Percentiles rank a stretch among this genome's conserved stretches.
phyloP scores from a whole-genome alignment of 23 tunicate species.

The Clavelina lepadiformis region DNA sequence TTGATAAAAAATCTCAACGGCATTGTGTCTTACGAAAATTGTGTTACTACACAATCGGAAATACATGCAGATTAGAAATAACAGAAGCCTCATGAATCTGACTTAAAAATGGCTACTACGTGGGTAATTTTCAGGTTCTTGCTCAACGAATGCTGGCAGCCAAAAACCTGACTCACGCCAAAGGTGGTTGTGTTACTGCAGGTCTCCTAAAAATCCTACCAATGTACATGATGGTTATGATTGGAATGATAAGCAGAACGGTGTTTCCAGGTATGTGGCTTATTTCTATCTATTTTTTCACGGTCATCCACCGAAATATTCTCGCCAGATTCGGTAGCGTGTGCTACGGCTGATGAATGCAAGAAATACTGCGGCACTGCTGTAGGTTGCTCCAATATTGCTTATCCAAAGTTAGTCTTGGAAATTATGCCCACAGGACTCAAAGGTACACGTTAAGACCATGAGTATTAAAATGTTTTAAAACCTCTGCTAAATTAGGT shows the following conservation, averaged over 20 bases:
- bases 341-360: constrained; percentile 60
- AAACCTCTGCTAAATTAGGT: too few species aligned
- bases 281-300: too few species aligned
- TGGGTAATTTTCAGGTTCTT: constrained; percentile 77
- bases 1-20: too few species aligned
- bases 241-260: constrained; percentile 94
- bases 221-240: constrained; percentile 98
- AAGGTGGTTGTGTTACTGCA: constrained; percentile 93
- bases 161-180: constrained; percentile 85
- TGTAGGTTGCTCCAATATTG: constrained; percentile 66
- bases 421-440: constrained; percentile 73
- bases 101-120: too few species aligned
- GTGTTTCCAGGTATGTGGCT: constrained; percentile 60
- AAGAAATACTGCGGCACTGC: constrained; percentile 35
- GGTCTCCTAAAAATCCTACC: constrained; percentile 88
- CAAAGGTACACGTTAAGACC: constrained; percentile 46
- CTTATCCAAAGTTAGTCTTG: constrained; percentile 64
- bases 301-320: too few species aligned
- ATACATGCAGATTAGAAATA: too few species aligned
- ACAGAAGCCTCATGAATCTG: too few species aligned
- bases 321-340: constrained; percentile 65
- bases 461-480: too few species aligned
- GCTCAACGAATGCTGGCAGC: constrained; percentile 97
- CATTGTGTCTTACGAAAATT: too few species aligned
- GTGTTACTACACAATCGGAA: too few species aligned